phyloP scores from a whole-genome alignment of 2,888 invertebrate species.

The Helobdella robusta region DNA sequence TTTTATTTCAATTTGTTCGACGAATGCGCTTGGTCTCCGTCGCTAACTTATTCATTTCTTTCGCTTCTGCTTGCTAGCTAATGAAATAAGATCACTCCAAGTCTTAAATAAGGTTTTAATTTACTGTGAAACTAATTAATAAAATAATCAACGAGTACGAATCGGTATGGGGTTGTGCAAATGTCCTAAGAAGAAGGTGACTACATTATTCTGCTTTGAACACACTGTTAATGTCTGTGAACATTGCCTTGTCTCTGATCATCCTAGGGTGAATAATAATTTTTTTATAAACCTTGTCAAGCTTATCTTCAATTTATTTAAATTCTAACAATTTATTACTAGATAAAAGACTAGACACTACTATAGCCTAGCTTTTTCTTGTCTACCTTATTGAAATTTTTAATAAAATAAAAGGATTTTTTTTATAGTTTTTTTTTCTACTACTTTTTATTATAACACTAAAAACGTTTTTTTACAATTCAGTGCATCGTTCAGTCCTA shows the following conservation, averaged over 20 bases:
- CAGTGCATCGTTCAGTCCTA: conserved; percentile 97
- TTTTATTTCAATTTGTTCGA: too few species aligned
- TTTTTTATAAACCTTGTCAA: not conserved
- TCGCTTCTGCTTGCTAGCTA: too few species aligned
- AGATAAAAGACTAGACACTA: not conserved
- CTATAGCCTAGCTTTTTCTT: not conserved
- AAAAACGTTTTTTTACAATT: too few species aligned
- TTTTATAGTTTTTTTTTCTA: too few species aligned
- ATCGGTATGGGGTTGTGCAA: conserved; percentile 86
- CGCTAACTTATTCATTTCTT: too few species aligned
- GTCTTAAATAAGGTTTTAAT: too few species aligned
- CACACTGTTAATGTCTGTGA: conserved; percentile 98
- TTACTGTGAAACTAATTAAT: too few species aligned
- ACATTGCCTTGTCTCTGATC: conserved; percentile 90
- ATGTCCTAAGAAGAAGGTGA: conserved; percentile 90
- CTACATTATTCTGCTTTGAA: conserved; percentile 97
- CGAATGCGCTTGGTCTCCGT: too few species aligned
- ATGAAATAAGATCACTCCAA: too few species aligned
- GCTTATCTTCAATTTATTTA: not conserved
- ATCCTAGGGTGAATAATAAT: conserved; percentile 67
- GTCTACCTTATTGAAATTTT: not conserved
- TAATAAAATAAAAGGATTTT: too few species aligned
- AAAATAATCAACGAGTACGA: too few species aligned
- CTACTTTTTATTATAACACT: too few species aligned
- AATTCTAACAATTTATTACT: not conserved